phyloP scores from a whole-genome alignment of 53 echinoderm and acorn worm species.

The Pentamera pediparva region DNA sequence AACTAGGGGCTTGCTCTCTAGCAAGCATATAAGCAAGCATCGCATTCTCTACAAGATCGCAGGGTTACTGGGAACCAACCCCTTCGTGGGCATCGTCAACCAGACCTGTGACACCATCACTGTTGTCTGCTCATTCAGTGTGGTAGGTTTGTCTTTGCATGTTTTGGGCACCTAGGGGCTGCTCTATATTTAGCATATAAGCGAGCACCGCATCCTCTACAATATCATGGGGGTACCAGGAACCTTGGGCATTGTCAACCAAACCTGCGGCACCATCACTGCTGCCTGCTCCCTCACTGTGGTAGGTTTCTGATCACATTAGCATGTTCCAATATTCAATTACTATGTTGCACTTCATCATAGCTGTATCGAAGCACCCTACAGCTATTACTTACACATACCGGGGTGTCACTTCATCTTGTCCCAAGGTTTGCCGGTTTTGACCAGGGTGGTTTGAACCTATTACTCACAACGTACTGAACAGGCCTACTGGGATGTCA shows the following conservation, averaged over 20 bases:
- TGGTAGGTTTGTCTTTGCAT: slow-evolving; percentile 81
- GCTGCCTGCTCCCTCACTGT: slow-evolving; percentile 93
- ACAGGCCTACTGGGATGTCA: too few relatives aligned
- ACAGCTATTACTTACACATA: too few relatives aligned
- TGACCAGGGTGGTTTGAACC: too few relatives aligned
- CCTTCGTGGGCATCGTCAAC: slow-evolving; percentile 85
- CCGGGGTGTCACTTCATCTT: too few relatives aligned
- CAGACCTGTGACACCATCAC: slow-evolving; percentile 83
- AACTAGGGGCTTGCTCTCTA: slow-evolving; percentile 83
- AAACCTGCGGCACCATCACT: slow-evolving; percentile 88
- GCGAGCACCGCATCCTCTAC: slow-evolving; percentile 91
- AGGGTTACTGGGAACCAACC: slow-evolving; percentile 74
- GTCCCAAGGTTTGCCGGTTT: too few relatives aligned
- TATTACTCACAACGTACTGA: too few relatives aligned
- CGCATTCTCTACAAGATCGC: slow-evolving; percentile 93
- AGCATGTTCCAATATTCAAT: too few relatives aligned
- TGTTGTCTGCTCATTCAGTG: slow-evolving; percentile 85
- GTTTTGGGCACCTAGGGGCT: slow-evolving; percentile 78
- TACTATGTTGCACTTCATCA: too few relatives aligned
- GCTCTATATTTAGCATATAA: slow-evolving; percentile 76
- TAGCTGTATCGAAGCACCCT: too few relatives aligned
- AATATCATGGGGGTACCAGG: slow-evolving; percentile 76
- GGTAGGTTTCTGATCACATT: too few relatives aligned
- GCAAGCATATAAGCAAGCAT: slow-evolving; percentile 82
- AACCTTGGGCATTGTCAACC: slow-evolving; percentile 92